phyloP scores from a whole-genome alignment of 2,113 vertebrate genomes.

The Macquaria australasica region DNA sequence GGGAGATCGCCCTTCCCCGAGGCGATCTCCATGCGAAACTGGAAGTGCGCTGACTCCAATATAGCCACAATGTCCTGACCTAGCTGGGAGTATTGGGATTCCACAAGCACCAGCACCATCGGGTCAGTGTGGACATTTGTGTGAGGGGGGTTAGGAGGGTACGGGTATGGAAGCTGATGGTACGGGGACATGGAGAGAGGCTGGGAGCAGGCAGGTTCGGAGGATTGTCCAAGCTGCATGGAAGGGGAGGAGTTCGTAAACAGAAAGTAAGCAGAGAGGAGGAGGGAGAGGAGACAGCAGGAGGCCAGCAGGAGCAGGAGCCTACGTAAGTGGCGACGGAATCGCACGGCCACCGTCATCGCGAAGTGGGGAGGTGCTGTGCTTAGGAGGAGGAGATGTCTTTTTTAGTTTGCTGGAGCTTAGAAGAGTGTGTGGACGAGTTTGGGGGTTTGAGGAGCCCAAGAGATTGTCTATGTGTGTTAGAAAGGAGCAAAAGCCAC shows the following conservation, averaged over 20 bases:
- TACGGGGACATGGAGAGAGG: constrained; percentile 87
- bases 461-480: constrained; percentile 52
- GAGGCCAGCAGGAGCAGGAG: constrained; percentile 91
- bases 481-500: constrained; percentile 59
- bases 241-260: constrained; percentile 93
- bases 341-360: constrained; percentile 93
- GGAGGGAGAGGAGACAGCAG: constrained; percentile 93
- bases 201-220: constrained; percentile 87
- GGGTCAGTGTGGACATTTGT: constrained; percentile 90
- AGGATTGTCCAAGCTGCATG: constrained; percentile 88
- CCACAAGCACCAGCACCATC: constrained; percentile 92
- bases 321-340: constrained; percentile 92
- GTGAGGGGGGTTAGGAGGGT: constrained; percentile 89
- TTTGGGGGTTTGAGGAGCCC: constrained; percentile 30
- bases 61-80: constrained; percentile 97
- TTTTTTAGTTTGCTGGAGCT: constrained; percentile 33
- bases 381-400: constrained; percentile 27
- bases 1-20: constrained; percentile 96
- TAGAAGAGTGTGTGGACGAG: not conserved
- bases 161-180: constrained; percentile 84
- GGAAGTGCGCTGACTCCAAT: constrained; percentile 94
- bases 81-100: constrained; percentile 97
- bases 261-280: constrained; percentile 95
- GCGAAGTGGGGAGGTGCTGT: constrained; percentile 64
- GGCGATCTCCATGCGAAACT: constrained; percentile 94